Base-by-base conservation (phyloP, 2,888 invertebrate species). In the Horisme vitalbata region DNA sequence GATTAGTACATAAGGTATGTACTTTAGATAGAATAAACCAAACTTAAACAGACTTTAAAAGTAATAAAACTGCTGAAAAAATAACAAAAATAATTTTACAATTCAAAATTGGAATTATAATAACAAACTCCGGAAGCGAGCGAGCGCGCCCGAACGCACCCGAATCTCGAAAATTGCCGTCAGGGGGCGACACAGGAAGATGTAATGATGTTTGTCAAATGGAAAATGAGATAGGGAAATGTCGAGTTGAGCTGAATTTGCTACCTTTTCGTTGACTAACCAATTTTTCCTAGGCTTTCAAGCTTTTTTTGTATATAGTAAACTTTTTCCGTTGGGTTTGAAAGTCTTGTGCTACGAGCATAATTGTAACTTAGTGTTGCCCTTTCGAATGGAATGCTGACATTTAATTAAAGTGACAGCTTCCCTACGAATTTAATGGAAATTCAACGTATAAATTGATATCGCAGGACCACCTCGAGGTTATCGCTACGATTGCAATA, bases 171-270 rank as follows among this genome's bases (percentile, higher is more conserved):
- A 76, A 73, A 76, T 75, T 75, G 70, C 64, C 71, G 70, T 68
- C 72, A 75, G 76, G 79, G 55, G 78, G 77, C 71, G 69, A 66
- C 72, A 67, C 80, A 79, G 86, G 85, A 85, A 84, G 80, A 82
- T 81, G 85, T 87, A 88, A 86, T 88, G 88, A 87, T 87, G 89
- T 86, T 86, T 88, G 89, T 87, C 88, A 88, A 88, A 89, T 88
- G 88, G 88, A 88, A 89, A 89, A 89, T 88, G 86, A 87, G 88
- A 88, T 88, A 89, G 89, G 88, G 88, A 88, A 86, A 85, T 82
- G 84, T 82, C 63, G 77, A 71, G 71, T 68, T 76, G 68, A 69
- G 79, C 76, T 73, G 81, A 79, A 75, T 74, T 79, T 71, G 79
- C 75, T 79, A 81, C 81, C 81, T 82, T 83, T 79, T 74, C 59